Base-by-base conservation (phyloP, 2,797 vertebrate species). In the Cuniculus paca region DNA sequence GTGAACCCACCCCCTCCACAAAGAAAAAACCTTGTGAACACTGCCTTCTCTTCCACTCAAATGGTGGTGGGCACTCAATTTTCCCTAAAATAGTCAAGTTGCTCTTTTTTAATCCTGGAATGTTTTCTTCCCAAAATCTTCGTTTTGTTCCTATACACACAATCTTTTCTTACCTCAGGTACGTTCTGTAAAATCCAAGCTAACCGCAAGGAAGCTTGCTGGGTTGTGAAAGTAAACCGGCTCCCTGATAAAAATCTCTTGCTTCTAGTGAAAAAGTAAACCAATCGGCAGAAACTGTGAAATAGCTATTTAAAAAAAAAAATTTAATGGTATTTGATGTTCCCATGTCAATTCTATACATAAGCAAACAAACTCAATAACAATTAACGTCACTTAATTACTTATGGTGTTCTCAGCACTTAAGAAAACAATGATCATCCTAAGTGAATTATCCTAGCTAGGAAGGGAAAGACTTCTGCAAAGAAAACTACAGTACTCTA, bases 171-270 rank as follows among this genome's bases (percentile, higher is more conserved):
- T 98, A 99, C 99, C 99, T 99, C 98, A 91, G 75, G 96, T 94
- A 99, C 98, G 96, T 99, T 99, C 92, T 98, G 98, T 90, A 99
- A 98, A 93, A 98, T 98, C 99, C 99, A 99, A 34, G 98, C 96
- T 36, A 99, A 98, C 89, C 99, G 99, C 90, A 99, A 92, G 74
- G 99, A 99, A 94, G 99, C 98, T 0, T 99, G 99, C 56, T 99
- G 99, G 48, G 99, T 99, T 75, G 99, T 99, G 97, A 99, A 99
- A 50, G 98, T 98, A 22, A 99, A 98, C 80, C 98, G 97, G 97
- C 99, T 99, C 2, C 98, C 99, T 4, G 99, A 98, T 68, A 99
- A 98, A 42, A 98, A 99, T 1, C 98, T 98, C 92, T 99, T 99
- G 83, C 98, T 99, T 92, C 99, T 98, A 84, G 99, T 99, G 95